phyloP scores from a whole-genome alignment of 2,113 vertebrate genomes.

The Mionectes macconnelli region DNA sequence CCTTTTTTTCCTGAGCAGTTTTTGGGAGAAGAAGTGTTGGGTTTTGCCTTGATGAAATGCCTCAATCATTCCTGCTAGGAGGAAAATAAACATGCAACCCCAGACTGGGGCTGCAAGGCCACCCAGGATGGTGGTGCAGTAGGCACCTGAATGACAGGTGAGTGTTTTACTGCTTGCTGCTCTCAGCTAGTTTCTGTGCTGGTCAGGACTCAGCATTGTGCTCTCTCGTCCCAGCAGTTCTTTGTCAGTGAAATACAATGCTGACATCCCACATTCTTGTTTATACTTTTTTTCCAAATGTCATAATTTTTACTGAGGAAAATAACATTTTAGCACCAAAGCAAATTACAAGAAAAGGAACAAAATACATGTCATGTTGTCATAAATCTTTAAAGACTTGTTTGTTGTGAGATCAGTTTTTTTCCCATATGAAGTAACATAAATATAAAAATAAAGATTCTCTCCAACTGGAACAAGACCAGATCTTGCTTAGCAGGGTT shows the following conservation, averaged over 20 bases:
- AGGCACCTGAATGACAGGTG: background rate
- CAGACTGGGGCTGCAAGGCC: rapidly evolving
- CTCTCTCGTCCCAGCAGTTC: background rate
- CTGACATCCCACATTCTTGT: background rate
- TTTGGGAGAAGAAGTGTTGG: background rate
- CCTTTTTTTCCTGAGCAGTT: background rate
- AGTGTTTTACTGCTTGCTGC: background rate
- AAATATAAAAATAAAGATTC: background rate
- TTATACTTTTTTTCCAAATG: background rate
- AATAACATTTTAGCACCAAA: slow-evolving; percentile 3
- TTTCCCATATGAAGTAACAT: background rate
- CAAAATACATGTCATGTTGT: background rate
- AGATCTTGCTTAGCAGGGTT: background rate
- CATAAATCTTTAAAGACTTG: background rate
- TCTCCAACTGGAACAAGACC: background rate
- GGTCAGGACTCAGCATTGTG: rapidly evolving
- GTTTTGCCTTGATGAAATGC: background rate
- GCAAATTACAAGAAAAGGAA: background rate
- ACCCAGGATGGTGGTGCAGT: background rate
- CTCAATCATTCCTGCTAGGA: background rate
- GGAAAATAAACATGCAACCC: rapidly evolving
- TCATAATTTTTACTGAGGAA: background rate
- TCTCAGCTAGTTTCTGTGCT: background rate
- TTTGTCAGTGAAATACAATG: background rate
- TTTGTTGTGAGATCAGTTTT: background rate